Evolutionary conservation across 2,797 vertebrate species (phyloP).

Genomic region (Tokudaia tokunoshimensis): DNA sequence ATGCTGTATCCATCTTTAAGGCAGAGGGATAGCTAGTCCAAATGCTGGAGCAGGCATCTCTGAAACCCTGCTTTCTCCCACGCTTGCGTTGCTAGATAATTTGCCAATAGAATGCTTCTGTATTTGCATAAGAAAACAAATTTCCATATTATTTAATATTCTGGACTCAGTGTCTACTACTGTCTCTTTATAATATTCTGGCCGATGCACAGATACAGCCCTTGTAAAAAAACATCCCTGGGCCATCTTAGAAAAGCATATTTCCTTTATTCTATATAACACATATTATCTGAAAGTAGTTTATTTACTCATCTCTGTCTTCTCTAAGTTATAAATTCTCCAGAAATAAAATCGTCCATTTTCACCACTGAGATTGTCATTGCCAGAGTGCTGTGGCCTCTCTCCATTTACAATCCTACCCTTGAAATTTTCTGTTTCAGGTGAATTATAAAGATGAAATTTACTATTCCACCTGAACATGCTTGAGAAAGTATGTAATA

Average conservation of each 20-base stretch:
- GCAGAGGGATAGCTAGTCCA: background rate
- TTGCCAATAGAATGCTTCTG: background rate
- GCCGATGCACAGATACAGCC: background rate
- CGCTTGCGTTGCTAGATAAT: background rate
- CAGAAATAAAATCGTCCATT: background rate
- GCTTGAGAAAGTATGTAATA: background rate
- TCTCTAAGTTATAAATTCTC: background rate
- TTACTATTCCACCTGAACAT: background rate
- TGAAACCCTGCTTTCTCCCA: background rate
- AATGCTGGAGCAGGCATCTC: background rate
- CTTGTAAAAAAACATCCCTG: background rate
- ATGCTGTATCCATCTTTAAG: background rate
- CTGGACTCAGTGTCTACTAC: background rate
- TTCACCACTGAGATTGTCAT: background rate
- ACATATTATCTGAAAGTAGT: background rate
- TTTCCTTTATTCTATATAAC: background rate
- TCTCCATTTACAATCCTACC: conserved; percentile 18
- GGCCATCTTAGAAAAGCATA: background rate
- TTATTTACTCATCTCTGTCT: background rate
- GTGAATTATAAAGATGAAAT: conserved; percentile 16
- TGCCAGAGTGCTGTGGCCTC: background rate
- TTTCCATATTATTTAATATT: background rate
- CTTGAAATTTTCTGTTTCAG: background rate
- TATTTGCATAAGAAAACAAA: background rate
- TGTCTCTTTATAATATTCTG: background rate